Evolutionary conservation across 2,113 vertebrate genomes (phyloP).

Genomic region (Colinus virginianus): DNA sequence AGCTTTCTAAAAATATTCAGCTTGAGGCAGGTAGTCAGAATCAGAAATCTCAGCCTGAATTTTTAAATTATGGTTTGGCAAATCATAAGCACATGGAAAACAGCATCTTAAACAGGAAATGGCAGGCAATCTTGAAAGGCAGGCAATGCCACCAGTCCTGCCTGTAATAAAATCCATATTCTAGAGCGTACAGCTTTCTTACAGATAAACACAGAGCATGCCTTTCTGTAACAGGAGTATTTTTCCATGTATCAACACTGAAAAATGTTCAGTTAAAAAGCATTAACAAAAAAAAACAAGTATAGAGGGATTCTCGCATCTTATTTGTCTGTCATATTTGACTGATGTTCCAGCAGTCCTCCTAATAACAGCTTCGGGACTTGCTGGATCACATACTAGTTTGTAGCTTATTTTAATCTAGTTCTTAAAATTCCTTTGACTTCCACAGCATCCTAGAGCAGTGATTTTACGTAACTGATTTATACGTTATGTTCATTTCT

Average conservation of each 20-base stretch:
- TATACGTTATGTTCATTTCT: not conserved
- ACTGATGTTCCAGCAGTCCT: not conserved
- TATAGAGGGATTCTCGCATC: not conserved
- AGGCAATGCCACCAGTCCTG: constrained; percentile 17
- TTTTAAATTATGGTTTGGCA: not conserved
- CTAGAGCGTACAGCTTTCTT: not conserved
- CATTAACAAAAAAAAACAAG: not conserved
- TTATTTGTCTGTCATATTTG: not conserved
- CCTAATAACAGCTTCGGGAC: not conserved
- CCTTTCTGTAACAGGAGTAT: not conserved
- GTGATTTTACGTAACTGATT: not conserved
- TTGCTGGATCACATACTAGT: not conserved
- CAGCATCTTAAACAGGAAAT: constrained; percentile 11
- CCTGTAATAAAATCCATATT: constrained; percentile 32
- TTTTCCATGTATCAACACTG: not conserved
- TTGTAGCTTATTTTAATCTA: not conserved
- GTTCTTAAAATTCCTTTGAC: not conserved
- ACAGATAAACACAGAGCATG: not conserved
- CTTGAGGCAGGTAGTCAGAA: not conserved
- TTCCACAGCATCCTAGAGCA: not conserved
- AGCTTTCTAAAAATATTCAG: not conserved
- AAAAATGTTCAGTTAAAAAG: not conserved
- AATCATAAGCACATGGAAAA: constrained; percentile 13
- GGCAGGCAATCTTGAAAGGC: not conserved
- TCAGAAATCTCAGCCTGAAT: constrained; percentile 6